Percentiles rank a stretch among this genome's conserved stretches.
These are phyloP conservation scores for Xestia rhomboidea DNA, from an alignment of 2,888 invertebrate genomes.

Conservation along the genomic window DNA sequence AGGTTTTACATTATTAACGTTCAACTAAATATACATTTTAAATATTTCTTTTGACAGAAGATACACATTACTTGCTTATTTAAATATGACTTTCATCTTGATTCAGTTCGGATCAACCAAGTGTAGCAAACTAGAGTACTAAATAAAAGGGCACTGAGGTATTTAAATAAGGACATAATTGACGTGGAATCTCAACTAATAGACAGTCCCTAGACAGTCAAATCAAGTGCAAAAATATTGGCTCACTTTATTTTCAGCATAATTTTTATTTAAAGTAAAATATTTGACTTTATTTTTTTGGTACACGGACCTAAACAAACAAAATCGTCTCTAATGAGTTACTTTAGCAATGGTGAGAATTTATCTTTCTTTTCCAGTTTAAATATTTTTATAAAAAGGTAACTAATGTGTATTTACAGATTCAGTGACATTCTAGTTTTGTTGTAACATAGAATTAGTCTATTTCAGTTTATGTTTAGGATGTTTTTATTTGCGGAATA, in stretches of 20 bases:
- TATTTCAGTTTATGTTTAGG: neutral
- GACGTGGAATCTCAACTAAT: neutral
- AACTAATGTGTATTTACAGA: constrained; percentile 18
- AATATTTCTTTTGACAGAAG: neutral
- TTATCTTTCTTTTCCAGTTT: constrained; percentile 27
- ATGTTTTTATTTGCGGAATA: neutral
- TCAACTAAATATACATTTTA: neutral
- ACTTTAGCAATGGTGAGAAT: constrained; percentile 41
- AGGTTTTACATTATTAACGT: neutral
- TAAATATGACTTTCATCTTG: neutral
- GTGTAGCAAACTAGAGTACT: neutral
- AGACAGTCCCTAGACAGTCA: constrained; percentile 16
- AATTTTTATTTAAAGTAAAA: constrained; percentile 44
- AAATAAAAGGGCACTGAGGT: neutral
- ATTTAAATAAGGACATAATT: neutral
- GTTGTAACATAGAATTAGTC: neutral
- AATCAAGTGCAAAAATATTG: constrained; percentile 41
- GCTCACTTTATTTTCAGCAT: constrained; percentile 23
- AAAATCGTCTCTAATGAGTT: constrained; percentile 56
- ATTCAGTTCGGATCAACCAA: neutral
- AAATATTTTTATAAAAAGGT: constrained; percentile 33
- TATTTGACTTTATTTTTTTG: constrained; percentile 46
- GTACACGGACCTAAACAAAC: constrained; percentile 60
- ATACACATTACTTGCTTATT: neutral
- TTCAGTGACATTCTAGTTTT: neutral